Percentiles rank a stretch among this genome's conserved stretches.
These are phyloP conservation scores for Galemys pyrenaicus DNA, from an alignment of 2,113 vertebrate genomes.

Conservation along the genomic window DNA sequence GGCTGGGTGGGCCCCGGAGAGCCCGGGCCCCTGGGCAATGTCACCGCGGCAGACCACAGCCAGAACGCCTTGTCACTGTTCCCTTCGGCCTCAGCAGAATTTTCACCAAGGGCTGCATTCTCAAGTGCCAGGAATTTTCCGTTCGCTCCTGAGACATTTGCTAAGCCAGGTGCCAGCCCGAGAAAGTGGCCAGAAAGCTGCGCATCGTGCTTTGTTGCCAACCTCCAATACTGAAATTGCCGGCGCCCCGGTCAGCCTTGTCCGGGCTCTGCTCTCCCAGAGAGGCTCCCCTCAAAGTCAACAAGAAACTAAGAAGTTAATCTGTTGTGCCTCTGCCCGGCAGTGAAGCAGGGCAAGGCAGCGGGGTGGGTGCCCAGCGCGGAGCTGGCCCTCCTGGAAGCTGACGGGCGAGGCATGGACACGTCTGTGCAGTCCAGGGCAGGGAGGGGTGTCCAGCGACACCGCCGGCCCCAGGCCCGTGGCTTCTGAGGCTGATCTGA, in stretches of 20 bases:
- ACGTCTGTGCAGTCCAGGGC: neutral
- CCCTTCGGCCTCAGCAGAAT: slow-evolving; percentile 31
- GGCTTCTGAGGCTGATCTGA: neutral
- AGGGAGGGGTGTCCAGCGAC: neutral
- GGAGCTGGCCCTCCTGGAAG: slow-evolving; percentile 43
- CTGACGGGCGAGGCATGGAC: neutral
- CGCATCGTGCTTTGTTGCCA: neutral
- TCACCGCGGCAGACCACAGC: neutral
- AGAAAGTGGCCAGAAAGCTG: neutral
- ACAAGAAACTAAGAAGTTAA: slow-evolving; percentile 65
- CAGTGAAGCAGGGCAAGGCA: slow-evolving; percentile 9
- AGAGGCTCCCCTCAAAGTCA: slow-evolving; percentile 46
- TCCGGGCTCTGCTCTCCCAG: neutral
- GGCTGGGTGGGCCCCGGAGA: accelerated
- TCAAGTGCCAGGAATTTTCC: slow-evolving; percentile 68
- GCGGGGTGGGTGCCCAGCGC: neutral
- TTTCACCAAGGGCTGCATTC: slow-evolving; percentile 46
- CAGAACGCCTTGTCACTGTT: slow-evolving; percentile 59
- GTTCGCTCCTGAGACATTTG: neutral
- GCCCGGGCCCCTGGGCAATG: neutral
- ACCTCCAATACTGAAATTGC: slow-evolving; percentile 6
- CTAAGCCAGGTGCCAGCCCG: slow-evolving; percentile 24
- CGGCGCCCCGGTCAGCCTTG: neutral
- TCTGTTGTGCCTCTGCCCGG: slow-evolving; percentile 60
- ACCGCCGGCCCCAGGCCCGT: neutral